phyloP scores from a whole-genome alignment of 2,888 invertebrate species.

The Ochropleura leucogaster region DNA sequence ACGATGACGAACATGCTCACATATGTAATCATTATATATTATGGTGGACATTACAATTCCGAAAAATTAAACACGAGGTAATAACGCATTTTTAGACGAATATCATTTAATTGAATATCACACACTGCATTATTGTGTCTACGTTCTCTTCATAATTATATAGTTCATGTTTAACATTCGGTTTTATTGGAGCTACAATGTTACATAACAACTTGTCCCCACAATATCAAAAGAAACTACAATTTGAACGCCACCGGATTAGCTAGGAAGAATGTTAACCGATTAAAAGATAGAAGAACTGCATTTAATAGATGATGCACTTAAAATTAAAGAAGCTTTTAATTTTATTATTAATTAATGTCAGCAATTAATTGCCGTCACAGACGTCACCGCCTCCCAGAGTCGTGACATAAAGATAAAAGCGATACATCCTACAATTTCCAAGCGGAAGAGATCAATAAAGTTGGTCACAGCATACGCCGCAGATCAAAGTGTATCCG shows the following conservation, averaged over 20 bases:
- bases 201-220: not conserved
- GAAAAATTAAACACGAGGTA: not conserved
- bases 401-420: slow-evolving; percentile 39
- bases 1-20: not conserved
- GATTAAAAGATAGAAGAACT: not conserved
- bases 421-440: slow-evolving; percentile 27
- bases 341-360: slow-evolving; percentile 11
- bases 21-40: not conserved
- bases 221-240: not conserved
- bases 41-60: not conserved
- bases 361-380: slow-evolving; percentile 15
- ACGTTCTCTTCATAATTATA: not conserved
- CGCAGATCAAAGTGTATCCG: slow-evolving; percentile 70
- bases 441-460: slow-evolving; percentile 71
- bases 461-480: slow-evolving; percentile 62
- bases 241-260: not conserved
- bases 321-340: slow-evolving; percentile 11
- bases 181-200: not conserved
- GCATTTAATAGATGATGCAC: not conserved
- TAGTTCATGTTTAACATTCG: not conserved
- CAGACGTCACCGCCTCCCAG: slow-evolving; percentile 9
- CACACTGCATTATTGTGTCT: not conserved
- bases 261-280: not conserved
- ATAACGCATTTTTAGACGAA: not conserved
- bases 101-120: not conserved